Conservation (phyloP, 2,797 vertebrate genomes). For the Propithecus deckenii region DNA sequence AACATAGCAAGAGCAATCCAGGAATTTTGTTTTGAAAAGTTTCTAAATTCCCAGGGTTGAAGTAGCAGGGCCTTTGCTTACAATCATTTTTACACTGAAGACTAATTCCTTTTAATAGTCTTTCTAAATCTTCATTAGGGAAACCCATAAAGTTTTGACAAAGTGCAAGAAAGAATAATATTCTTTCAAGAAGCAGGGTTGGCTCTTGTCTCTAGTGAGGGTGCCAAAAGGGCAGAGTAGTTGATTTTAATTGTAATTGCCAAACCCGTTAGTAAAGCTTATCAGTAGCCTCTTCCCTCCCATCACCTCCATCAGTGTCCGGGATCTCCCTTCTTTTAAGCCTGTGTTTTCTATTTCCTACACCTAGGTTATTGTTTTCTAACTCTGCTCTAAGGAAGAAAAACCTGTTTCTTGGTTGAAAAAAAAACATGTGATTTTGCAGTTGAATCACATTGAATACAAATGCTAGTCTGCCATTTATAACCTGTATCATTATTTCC, state of each 20-base stretch:
- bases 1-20: background rate
- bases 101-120: background rate
- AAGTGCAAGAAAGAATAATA: background rate
- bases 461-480: background rate
- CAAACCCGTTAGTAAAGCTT: background rate
- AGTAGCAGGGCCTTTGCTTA: background rate
- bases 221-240: background rate
- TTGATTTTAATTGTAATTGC: background rate
- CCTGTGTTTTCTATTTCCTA: background rate
- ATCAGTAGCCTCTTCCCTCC: background rate
- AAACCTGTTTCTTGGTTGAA: conserved; percentile 1
- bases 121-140: background rate
- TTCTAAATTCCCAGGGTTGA: background rate
- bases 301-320: background rate
- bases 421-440: background rate
- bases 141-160: background rate
- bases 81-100: background rate
- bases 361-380: background rate
- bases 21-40: background rate
- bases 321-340: background rate
- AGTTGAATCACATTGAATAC: background rate
- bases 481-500: background rate
- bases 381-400: background rate
- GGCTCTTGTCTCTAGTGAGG: background rate
- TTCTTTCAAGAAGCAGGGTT: background rate